Evolutionary conservation across 2,797 vertebrate genomes (phyloP).

Genomic region (Cyclura pinguis): DNA sequence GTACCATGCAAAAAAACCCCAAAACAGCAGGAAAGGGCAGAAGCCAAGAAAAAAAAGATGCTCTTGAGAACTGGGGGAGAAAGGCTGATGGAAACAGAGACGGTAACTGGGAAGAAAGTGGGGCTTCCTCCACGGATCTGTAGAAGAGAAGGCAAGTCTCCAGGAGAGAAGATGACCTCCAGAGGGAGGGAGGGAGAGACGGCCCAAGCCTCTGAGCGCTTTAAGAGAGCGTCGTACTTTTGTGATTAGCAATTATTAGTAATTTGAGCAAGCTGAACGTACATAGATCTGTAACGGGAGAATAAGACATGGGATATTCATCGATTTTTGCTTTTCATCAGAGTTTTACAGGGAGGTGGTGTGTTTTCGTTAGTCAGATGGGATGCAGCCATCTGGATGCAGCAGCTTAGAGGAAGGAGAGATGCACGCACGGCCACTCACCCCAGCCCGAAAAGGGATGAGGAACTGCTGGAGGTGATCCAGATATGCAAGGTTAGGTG

Average conservation of each 20-base stretch:
- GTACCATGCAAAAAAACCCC: not conserved
- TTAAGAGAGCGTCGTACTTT: too few relatives aligned
- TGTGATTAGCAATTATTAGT: too few relatives aligned
- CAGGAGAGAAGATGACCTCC: not conserved
- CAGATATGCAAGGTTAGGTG: not conserved
- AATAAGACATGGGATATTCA: too few relatives aligned
- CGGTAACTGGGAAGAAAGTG: not conserved
- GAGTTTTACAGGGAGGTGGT: too few relatives aligned
- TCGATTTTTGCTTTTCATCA: too few relatives aligned
- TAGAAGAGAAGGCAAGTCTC: too few relatives aligned
- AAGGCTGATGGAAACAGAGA: not conserved
- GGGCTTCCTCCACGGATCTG: not conserved
- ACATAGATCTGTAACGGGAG: too few relatives aligned
- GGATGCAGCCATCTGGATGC: not conserved
- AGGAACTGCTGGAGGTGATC: not conserved
- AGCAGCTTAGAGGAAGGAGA: not conserved
- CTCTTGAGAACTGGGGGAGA: not conserved
- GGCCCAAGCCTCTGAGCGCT: too few relatives aligned
- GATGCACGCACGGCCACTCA: not conserved
- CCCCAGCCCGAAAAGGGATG: not conserved
- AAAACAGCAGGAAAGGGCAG: not conserved
- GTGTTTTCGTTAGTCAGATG: too few relatives aligned
- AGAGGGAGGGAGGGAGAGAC: too few relatives aligned
- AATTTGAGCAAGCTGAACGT: too few relatives aligned
- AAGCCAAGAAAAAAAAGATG: not conserved